Evolutionary conservation across 2,797 vertebrate species (phyloP).

Genomic region (Labroides dimidiatus): DNA sequence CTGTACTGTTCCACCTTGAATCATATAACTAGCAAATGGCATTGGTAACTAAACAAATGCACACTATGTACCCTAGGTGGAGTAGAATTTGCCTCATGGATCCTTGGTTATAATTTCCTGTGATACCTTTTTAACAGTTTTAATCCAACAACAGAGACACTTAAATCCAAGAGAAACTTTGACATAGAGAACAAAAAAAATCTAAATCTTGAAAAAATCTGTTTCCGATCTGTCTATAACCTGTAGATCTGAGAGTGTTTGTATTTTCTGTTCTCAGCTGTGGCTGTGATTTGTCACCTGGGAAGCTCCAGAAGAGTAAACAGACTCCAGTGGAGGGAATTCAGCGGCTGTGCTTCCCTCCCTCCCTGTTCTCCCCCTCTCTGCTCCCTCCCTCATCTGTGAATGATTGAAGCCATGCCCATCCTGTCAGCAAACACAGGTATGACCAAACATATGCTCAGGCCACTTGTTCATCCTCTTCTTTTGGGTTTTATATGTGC

Average conservation of each 20-base stretch:
- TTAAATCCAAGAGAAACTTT: too few species aligned
- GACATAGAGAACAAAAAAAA: too few species aligned
- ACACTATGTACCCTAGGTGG: too few species aligned
- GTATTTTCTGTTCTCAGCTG: conserved; percentile 26
- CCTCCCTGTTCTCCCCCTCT: conserved; percentile 20
- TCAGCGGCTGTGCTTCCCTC: conserved; percentile 18
- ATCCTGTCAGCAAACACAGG: conserved; percentile 73
- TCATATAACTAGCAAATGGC: too few species aligned
- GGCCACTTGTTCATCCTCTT: neutral
- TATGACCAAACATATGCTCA: conserved; percentile 36
- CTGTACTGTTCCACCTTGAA: too few species aligned
- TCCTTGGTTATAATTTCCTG: too few species aligned
- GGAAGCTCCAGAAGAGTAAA: conserved; percentile 11
- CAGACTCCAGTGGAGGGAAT: conserved; percentile 14
- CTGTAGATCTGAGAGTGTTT: neutral
- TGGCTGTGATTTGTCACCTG: conserved; percentile 27
- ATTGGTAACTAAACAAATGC: too few species aligned
- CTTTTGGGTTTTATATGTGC: conserved; percentile 16
- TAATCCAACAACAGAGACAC: too few species aligned
- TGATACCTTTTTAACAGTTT: too few species aligned
- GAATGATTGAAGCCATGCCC: conserved; percentile 73
- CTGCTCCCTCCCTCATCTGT: conserved; percentile 40
- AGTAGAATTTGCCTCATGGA: too few species aligned
- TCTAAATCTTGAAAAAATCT: too few species aligned
- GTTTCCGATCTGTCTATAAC: neutral